Base-by-base conservation (phyloP, 2,888 invertebrate genomes). In the Cephus nigrinus region DNA sequence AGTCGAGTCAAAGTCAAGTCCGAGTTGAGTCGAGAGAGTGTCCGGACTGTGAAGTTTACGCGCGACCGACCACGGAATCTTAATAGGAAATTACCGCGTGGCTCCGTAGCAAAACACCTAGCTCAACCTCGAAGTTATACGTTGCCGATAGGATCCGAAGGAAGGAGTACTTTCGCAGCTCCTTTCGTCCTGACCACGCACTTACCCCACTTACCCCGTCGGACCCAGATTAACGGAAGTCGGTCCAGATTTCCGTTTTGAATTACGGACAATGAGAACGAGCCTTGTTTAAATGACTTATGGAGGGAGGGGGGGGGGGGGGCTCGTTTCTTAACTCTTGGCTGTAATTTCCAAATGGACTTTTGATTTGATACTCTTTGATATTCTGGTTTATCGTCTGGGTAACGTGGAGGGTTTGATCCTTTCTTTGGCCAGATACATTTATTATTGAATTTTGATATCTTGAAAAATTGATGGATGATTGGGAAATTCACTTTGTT, bases 1-100 rank as follows among this genome's bases (percentile, higher is more conserved):
- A 36, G 36, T 36, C 36, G 15, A 40, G 40, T 40, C 40, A 40
- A 36, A 36, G 40, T 40, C 40, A 40, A 40, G 40, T 40, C 15
- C 15, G 15, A 40, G 15, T 5, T 15, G 15, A 40, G 15, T 15
- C 40, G 1, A 40, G 36, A 36, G 36, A 36, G 40, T 40, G 40
- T 40, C 40, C 40, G 40, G 15, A 30, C 69, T 30, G 69, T 69
- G 74, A 55, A 78, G 78, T 83, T 83, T 79, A 87, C 87, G 87
- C 88, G 86, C 86, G 88, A 87, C 85, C 87, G 87, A 85, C 82
- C 87, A 84, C 83, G 87, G 89, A 90, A 90, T 90, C 88, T 89
- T 88, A 88, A 90, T 90, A 88, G 88, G 88, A 90, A 88, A 90
- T 89, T 89, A 89, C 86, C 86, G 40, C 82, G 83, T 83, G 82